Base-by-base conservation (phyloP, 1,140 invertebrate species). In the Calliphora vicina region DNA sequence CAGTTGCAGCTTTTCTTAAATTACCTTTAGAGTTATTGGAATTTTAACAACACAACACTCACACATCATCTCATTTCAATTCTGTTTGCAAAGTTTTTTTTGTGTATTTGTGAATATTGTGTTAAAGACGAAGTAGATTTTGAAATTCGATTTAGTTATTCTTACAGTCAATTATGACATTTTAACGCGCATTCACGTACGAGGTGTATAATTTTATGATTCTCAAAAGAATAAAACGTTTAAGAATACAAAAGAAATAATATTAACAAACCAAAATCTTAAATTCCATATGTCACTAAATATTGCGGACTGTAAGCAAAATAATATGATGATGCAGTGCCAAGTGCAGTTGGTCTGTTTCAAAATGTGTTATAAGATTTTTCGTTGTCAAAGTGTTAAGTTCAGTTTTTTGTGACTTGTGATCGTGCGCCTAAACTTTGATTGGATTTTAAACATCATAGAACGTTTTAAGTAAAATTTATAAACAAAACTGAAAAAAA, bases 141-240 rank as follows among this genome's bases (percentile, higher is more conserved):
- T 67, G 61, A 67, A 67, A 67, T 67, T 23, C 25, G 20, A 67
- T 67, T 67, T 67, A 20, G 20, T 67, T 6, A 12, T 67, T 67
- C 61, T 67, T 57, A 8, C n/a, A 67, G 61, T 67, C n/a, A 23
- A 67, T 67, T 67, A 67, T 67, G 17, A n/a, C 20, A 67, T 67
- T 67, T 67, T 67, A 67, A 67, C 61, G 61, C 61, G 61, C 20
- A 67, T 67, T 67, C 61, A 67, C 61, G 61, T 67, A 23, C 61
- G 5, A 67, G 61, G 61, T 67, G 61, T 67, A 20, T 67, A 67
- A 67, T 67, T 67, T 67, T 25, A 67, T 23, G 61, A 67, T 23
- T 67, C n/a, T 67, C n/a, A 20, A 1, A 20, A 67, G 1, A 67
- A 67, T 8, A 67, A 23, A 23, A 67, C 1, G 10, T 25, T 25